Base-by-base conservation (phyloP, 1,140 invertebrate genomes). In the Triops cancriformis region DNA sequence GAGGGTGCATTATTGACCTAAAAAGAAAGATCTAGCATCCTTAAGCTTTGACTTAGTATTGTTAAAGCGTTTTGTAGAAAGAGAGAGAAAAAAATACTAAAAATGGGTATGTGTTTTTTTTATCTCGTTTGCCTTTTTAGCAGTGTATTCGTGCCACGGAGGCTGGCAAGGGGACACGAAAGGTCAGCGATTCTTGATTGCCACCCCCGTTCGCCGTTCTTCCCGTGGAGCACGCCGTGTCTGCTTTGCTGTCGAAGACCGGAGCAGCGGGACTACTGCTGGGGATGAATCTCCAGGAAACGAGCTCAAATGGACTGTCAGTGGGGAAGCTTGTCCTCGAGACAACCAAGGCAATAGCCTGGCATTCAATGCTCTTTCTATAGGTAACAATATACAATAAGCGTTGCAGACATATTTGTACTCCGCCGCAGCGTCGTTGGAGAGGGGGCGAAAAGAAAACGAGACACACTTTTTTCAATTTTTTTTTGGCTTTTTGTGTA, bases 181-280 rank as follows among this genome's bases (percentile, higher is more conserved):
- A 64, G 51, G 51, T 64, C 51, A 64, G 51, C 51, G 51, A 64
- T 64, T 64, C 51, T 64, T 64, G 51, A 64, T 64, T 64, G 51
- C 51, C 51, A 64, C 51, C 51, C 51, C 51, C 51, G 51, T 64
- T 23, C 51, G 51, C 9, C 14, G 51, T n/a, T 64, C 51, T 64
- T 64, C 51, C 18, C 51, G 51, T 64, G 51, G 51, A 23, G 51
- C 51, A 6, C 51, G 51, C 10, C 51, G 51, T 64, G 51, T 64
- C 18, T 64, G 51, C 51, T 64, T 64, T 64, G 51, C 51, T 64
- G 51, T 64, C 6, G 51, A 64, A 64, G 51, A 64, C 23, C 51
- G 51, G 51, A 64, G 51, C 51, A 64, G 51, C 51, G 51, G 51
- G 51, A 64, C 23, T 64, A 23, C 51, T 64, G 51, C 51, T 14